Conservation (phyloP, 1,140 invertebrate genomes). For the Gryllus bimaculatus region DNA sequence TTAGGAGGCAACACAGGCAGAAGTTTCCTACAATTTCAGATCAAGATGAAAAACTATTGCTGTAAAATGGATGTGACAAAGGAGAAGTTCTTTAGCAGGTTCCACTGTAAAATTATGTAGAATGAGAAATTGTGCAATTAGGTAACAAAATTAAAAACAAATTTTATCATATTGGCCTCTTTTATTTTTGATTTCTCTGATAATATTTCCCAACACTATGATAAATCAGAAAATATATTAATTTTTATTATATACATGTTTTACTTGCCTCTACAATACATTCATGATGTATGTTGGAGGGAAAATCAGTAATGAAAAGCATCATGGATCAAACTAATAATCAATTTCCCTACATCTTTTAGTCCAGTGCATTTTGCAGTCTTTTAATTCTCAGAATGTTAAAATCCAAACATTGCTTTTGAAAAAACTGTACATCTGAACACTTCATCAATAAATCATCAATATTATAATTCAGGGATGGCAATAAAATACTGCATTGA, state of each 20-base stretch:
- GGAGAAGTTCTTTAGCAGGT: too few relatives aligned
- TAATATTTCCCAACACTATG: neutral
- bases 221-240: slow-evolving; percentile 6
- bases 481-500: too few relatives aligned
- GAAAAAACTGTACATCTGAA: too few relatives aligned
- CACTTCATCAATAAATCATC: too few relatives aligned
- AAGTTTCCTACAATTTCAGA: too few relatives aligned
- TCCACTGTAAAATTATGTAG: too few relatives aligned
- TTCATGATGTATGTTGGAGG: neutral
- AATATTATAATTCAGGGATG: too few relatives aligned
- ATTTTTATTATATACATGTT: neutral
- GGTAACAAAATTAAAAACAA: too few relatives aligned
- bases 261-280: neutral
- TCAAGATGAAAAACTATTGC: too few relatives aligned
- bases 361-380: neutral
- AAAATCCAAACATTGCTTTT: neutral
- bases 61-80: too few relatives aligned
- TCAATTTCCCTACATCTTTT: neutral
- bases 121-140: too few relatives aligned
- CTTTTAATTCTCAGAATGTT: neutral
- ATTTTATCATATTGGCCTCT: neutral
- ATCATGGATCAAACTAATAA: neutral
- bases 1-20: too few relatives aligned
- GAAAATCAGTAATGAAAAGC: neutral
- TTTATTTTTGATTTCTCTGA: neutral